Evolutionary conservation across 2,888 invertebrate genomes (phyloP).

Genomic region (Ochlodes sylvanus): DNA sequence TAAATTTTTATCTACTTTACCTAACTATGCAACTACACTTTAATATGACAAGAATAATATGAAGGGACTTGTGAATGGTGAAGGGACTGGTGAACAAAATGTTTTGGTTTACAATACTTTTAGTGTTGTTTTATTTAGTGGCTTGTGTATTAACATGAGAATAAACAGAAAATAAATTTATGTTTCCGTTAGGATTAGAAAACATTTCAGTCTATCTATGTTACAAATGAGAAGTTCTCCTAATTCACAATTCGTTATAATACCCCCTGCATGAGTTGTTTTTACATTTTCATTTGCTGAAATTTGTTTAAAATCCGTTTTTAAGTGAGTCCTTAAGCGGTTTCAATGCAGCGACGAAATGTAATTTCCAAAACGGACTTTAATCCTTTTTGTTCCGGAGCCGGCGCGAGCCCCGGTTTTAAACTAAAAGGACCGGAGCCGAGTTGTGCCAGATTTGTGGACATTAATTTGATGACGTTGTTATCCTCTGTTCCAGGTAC

Average conservation of each 20-base stretch:
- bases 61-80: too few species aligned
- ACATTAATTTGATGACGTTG: conserved; percentile 9
- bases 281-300: conserved; percentile 3
- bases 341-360: conserved; percentile 31
- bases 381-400: conserved; percentile 33
- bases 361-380: conserved; percentile 27
- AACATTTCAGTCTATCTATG: background rate
- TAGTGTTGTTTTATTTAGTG: too few species aligned
- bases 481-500: conserved; percentile 1
- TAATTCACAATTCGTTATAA: background rate
- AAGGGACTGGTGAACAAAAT: too few species aligned
- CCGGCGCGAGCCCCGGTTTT: conserved; percentile 19
- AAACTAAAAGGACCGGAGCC: conserved; percentile 20
- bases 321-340: conserved; percentile 28
- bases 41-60: too few species aligned
- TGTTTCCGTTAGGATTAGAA: background rate
- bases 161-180: too few species aligned
- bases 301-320: conserved; percentile 15
- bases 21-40: background rate
- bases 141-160: too few species aligned
- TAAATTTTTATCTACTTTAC: background rate
- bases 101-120: too few species aligned
- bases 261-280: background rate
- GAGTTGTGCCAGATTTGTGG: conserved; percentile 29
- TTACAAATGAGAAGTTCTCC: background rate